Evolutionary conservation across 2,113 vertebrate genomes (phyloP).

Genomic region (Rousettus leschenaultii): DNA sequence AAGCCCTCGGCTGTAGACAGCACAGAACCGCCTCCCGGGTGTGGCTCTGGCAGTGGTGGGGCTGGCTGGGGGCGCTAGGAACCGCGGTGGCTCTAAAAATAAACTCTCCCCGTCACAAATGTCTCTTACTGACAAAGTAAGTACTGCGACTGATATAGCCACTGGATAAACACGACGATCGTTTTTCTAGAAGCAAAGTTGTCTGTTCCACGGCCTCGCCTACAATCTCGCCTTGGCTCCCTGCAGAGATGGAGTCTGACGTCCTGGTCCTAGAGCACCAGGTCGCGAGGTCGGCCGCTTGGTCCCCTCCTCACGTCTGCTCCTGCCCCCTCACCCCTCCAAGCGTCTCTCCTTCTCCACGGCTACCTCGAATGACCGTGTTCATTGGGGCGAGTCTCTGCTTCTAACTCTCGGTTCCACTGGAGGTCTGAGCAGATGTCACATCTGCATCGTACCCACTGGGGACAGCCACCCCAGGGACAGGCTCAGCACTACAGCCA

Average conservation of each 20-base stretch:
- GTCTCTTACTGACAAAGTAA: background rate
- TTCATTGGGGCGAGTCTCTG: too few species aligned
- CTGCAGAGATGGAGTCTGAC: background rate
- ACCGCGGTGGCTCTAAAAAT: background rate
- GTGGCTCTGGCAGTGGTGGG: background rate
- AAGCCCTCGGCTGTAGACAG: background rate
- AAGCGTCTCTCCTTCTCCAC: background rate
- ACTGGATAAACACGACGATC: background rate
- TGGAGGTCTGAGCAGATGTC: background rate
- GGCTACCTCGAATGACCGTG: accelerated
- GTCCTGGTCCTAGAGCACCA: accelerated
- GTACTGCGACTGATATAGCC: background rate
- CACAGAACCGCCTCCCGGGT: background rate
- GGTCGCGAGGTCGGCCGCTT: background rate
- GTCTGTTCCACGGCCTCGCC: background rate
- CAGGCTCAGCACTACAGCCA: background rate
- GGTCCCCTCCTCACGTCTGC: accelerated
- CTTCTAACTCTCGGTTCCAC: background rate
- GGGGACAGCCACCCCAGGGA: accelerated
- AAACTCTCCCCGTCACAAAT: background rate
- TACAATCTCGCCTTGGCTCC: background rate
- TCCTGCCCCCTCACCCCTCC: accelerated
- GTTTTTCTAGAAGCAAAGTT: background rate
- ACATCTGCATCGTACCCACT: accelerated
- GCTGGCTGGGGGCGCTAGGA: too few species aligned